phyloP scores from a whole-genome alignment of 2,113 vertebrate species.

The Lampris megalopsis region DNA sequence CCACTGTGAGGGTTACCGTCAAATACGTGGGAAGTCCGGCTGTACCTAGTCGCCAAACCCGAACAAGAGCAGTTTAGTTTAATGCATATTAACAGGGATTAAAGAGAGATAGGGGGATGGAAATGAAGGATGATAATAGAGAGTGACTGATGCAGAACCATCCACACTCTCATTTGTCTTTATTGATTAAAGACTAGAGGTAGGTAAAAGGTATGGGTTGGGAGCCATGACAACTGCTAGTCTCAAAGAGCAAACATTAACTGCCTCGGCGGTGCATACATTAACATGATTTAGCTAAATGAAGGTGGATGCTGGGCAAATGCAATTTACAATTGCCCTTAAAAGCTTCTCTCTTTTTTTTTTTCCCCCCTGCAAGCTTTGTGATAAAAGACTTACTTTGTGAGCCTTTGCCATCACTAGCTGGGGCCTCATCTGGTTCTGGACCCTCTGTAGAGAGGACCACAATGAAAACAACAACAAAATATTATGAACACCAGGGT shows the following conservation, averaged over 20 bases:
- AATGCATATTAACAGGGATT: conserved; percentile 14
- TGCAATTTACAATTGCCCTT: conserved; percentile 51
- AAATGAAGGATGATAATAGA: conserved; percentile 35
- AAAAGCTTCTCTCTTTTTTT: conserved; percentile 34
- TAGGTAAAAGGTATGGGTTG: conserved; percentile 38
- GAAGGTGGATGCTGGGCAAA: conserved; percentile 55
- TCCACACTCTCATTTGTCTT: conserved; percentile 44
- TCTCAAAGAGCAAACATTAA: conserved; percentile 53
- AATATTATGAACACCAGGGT: neutral
- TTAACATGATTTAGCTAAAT: conserved; percentile 69
- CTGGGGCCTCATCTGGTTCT: neutral
- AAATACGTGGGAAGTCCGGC: conserved; percentile 55
- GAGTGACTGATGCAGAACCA: conserved; percentile 26
- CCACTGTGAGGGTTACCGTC: conserved; percentile 65
- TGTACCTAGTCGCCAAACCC: conserved; percentile 54
- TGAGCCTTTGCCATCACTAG: conserved; percentile 14
- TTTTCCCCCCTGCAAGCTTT: neutral
- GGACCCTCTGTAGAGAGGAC: conserved; percentile 41
- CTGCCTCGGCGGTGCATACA: conserved; percentile 62
- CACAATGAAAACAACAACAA: neutral
- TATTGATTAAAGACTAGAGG: conserved; percentile 59
- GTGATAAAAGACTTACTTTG: conserved; percentile 58
- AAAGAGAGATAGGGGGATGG: conserved; percentile 33
- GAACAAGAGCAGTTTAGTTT: conserved; percentile 34
- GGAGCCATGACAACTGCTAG: conserved; percentile 59